A percentile compares a stretch with the other conserved stretches of the same genome.
These are phyloP conservation scores for Willowsia nigromaculata DNA, from an alignment of 2,888 invertebrate species.

Conservation along the genomic window DNA sequence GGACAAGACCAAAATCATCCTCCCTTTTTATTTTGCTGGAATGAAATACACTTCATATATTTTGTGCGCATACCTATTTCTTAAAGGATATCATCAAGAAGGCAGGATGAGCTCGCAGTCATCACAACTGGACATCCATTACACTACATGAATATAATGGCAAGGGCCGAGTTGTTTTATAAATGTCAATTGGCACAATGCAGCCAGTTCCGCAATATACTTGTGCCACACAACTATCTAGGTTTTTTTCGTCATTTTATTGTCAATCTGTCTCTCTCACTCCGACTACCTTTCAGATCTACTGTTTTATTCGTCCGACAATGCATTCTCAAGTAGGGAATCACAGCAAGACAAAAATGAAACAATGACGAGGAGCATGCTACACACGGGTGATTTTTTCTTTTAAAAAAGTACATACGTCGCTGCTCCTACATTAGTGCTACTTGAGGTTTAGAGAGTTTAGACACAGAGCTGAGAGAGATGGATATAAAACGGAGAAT, in stretches of 20 bases:
- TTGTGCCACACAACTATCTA: slow-evolving; percentile 37
- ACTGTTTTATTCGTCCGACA: slow-evolving; percentile 47
- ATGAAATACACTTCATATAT: background rate
- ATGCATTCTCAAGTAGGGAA: background rate
- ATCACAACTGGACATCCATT: slow-evolving; percentile 37
- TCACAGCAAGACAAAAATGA: slow-evolving; percentile 58
- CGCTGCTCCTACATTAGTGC: no score
- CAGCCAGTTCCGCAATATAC: slow-evolving; percentile 15
- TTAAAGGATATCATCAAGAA: background rate
- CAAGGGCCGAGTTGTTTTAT: background rate
- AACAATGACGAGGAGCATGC: slow-evolving; percentile 38
- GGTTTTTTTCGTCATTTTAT: slow-evolving; percentile 17
- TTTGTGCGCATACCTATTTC: background rate
- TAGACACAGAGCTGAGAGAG: no score
- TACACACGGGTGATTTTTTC: slow-evolving; percentile 34
- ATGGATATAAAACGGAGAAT: background rate
- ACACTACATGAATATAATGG: background rate
- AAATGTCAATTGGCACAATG: slow-evolving; percentile 40
- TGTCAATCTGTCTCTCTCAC: slow-evolving; percentile 12
- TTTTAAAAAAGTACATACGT: no score
- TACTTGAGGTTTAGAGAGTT: no score
- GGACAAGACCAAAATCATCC: slow-evolving; percentile 44
- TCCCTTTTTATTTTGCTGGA: background rate
- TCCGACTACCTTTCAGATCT: background rate
- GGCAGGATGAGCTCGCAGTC: background rate